Evolutionary conservation across 2,888 invertebrate genomes (phyloP), one percentile per base, ranked within the genome.

Genomic region (Ametastegia equiseti): DNA sequence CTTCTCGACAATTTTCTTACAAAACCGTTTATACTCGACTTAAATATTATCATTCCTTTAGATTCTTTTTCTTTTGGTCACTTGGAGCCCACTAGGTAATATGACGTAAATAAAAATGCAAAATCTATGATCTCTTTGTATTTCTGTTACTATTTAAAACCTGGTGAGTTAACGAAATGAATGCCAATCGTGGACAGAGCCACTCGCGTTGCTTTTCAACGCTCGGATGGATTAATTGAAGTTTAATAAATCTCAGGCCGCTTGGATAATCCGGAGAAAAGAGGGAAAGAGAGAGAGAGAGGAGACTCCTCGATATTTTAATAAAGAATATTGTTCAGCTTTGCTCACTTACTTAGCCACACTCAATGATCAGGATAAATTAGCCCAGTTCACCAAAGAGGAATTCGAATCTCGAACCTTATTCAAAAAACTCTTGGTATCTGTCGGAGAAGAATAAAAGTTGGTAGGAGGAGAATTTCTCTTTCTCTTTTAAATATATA

Each of bases 311-410:
- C 83, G 88, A 88, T 88, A 88, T 88, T 89, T 89, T 88, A 89
- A 89, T 89, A 89, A 89, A 89, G 89, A 89, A 89, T 88, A 89
- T 89, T 88, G 86, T 87, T 82, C 83, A 84, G 82, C 85, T 83
- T 83, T 39, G 86, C 86, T 86, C 89, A 88, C 88, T 89, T 87
- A 88, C 88, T 89, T 88, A 89, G 89, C 88, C 88, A 88, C 88
- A 85, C 86, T 84, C 85, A 89, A 82, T 86, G 89, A 89, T 88
- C 89, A 88, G 88, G 87, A 86, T 87, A 88, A 88, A 89, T 89
- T 89, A 88, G 88, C 60, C 30, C 88, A 87, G 85, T 50, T 81
- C 57, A 78, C 78, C 78, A 75, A 36, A 75, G 78, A 60, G 19
- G 39, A 60, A 57, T 60, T 60, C 63, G 23, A 42, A 7, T 15